A percentile compares a stretch with the other conserved stretches of the same genome.
Evolutionary conservation across 2,888 invertebrate species (phyloP).

Genomic region (Philonicus albiceps): DNA sequence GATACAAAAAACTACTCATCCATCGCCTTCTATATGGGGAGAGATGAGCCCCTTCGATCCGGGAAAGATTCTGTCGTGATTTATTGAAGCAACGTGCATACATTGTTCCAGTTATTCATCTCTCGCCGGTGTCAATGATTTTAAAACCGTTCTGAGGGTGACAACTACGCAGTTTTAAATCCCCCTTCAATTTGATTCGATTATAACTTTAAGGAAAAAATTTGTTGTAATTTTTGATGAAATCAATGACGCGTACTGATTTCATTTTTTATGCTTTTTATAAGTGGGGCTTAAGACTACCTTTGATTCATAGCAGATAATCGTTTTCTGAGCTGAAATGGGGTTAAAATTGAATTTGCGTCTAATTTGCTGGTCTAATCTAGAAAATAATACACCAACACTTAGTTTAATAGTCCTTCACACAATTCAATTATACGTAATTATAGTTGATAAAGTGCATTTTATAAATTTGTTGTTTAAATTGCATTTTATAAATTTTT

Average conservation of each 20-base stretch:
- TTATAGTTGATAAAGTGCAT: no score
- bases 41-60: slow-evolving; percentile 22
- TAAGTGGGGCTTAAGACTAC: not conserved
- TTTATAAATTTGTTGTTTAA: no score
- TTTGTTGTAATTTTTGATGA: not conserved
- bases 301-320: not conserved
- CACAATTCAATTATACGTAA: not conserved
- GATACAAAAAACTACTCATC: slow-evolving; percentile 9
- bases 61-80: slow-evolving; percentile 15
- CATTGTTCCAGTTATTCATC: not conserved
- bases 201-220: not conserved
- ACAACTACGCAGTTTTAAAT: not conserved
- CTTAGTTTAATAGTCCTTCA: not conserved
- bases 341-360: not conserved
- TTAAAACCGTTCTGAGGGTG: not conserved
- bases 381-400: no score
- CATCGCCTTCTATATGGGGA: not conserved
- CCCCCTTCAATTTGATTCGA: not conserved
- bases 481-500: no score
- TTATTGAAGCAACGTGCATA: slow-evolving; percentile 26
- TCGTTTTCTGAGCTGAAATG: not conserved
- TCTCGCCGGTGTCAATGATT: slow-evolving; percentile 11
- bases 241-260: not conserved
- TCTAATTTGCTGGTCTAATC: no score
- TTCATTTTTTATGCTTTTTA: not conserved